These are phyloP conservation scores for Meandrusa payeni DNA, from an alignment of 2,888 invertebrate genomes.

Conservation along the genomic window DNA sequence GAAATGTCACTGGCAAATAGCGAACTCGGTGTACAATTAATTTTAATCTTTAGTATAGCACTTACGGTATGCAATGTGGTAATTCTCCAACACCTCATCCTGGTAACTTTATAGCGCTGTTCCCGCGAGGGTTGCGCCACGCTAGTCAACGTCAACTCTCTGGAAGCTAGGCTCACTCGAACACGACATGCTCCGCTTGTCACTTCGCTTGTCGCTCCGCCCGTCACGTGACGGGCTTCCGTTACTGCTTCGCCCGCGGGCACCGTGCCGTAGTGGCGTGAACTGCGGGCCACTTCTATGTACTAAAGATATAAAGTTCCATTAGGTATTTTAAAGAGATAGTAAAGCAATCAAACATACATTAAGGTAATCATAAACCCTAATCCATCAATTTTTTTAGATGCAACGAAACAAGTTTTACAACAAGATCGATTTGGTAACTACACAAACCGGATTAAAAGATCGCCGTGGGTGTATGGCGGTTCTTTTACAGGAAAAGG, in stretches of 20 bases:
- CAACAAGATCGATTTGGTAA: no score
- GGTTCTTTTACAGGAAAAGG: no score
- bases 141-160: constrained; percentile 89
- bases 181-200: constrained; percentile 48
- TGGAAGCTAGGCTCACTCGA: constrained; percentile 91
- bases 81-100: constrained; percentile 98
- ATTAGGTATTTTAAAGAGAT: no score
- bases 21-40: no score
- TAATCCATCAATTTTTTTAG: no score
- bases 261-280: constrained; percentile 95
- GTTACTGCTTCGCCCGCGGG: constrained; percentile 70
- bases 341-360: no score
- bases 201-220: constrained; percentile 28
- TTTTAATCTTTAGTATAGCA: constrained; percentile 20
- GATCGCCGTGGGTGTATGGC: no score
- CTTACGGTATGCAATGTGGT: constrained; percentile 89
- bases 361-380: no score
- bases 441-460: no score
- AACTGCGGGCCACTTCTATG: constrained; percentile 89
- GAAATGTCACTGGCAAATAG: no score
- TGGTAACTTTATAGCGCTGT: constrained; percentile 94
- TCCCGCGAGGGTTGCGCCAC: constrained; percentile 85
- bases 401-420: no score
- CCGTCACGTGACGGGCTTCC: constrained; percentile 49
- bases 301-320: constrained; percentile 86